Evolutionary conservation across 30 jellyfish, hydroid and myxozoan species (phyloP).

Genomic region (Pseudorhiza aurosa): DNA sequence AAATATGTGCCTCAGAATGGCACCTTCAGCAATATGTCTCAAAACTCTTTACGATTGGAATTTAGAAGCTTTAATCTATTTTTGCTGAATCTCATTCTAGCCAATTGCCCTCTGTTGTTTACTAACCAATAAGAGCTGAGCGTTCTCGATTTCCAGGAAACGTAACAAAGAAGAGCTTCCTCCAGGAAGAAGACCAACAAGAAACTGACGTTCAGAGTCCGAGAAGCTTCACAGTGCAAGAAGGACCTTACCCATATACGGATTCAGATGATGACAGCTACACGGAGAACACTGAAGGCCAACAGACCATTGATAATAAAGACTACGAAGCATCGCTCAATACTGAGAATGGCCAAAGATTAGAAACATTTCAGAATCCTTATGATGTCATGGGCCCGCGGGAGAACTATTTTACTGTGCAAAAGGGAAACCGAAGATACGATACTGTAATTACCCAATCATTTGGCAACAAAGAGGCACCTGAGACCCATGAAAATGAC

Average conservation of each 20-base stretch:
- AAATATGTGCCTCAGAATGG: no score
- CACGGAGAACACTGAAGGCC: not conserved
- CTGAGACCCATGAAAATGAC: not conserved
- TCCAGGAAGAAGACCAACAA: not conserved
- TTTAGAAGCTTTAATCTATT: no score
- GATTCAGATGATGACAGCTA: not conserved
- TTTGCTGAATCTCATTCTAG: no score
- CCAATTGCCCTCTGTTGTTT: no score
- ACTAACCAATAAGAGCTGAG: no score
- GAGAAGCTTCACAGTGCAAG: not conserved
- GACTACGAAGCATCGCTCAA: slow-evolving; percentile 4
- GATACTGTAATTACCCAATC: slow-evolving; percentile 64
- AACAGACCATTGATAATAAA: not conserved
- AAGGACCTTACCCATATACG: slow-evolving; percentile 6
- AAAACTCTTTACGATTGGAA: no score
- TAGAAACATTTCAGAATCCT: slow-evolving; percentile 16
- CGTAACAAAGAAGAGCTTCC: slow-evolving; percentile 36
- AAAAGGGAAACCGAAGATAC: slow-evolving; percentile 34
- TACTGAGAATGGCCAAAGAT: slow-evolving; percentile 7
- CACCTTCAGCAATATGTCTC: no score
- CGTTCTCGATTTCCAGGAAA: slow-evolving; percentile 42
- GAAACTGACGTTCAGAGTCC: not conserved
- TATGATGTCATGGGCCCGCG: slow-evolving; percentile 36
- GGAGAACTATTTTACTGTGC: slow-evolving; percentile 43
- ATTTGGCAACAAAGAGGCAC: slow-evolving; percentile 24